Evolutionary conservation across 2,797 vertebrate species (phyloP).

Genomic region (Pantherophis vulpinus): DNA sequence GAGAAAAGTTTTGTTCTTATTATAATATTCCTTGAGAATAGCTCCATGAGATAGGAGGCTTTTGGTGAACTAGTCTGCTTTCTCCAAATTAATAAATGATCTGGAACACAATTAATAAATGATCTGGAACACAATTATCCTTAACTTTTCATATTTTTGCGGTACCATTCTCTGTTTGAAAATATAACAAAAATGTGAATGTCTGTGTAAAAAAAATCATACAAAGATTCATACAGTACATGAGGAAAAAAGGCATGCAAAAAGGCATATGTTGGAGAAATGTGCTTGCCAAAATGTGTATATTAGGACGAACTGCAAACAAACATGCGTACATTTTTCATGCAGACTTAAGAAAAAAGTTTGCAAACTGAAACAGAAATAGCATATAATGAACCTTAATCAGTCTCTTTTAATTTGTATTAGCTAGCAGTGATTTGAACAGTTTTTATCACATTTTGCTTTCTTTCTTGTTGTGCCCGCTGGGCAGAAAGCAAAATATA

Average conservation of each 20-base stretch:
- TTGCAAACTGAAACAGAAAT: background rate
- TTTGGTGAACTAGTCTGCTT: background rate
- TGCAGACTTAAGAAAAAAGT: background rate
- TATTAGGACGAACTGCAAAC: background rate
- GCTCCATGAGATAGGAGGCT: background rate
- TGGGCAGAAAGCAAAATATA: background rate
- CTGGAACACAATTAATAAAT: background rate
- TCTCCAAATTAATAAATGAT: background rate
- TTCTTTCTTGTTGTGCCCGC: background rate
- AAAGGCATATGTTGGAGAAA: background rate
- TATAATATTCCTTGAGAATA: background rate
- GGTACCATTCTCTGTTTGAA: background rate
- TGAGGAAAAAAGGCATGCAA: background rate
- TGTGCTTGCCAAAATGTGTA: background rate
- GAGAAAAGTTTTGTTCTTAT: background rate
- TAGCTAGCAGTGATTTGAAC: background rate
- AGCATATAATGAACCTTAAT: background rate
- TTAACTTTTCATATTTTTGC: background rate
- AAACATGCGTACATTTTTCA: background rate
- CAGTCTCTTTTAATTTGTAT: background rate
- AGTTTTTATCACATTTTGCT: background rate
- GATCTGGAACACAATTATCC: background rate
- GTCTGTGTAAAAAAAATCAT: background rate
- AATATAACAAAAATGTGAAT: background rate
- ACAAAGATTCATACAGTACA: background rate